phyloP scores from a whole-genome alignment of 2,888 invertebrate species.

The Lycophotia porphyrea region DNA sequence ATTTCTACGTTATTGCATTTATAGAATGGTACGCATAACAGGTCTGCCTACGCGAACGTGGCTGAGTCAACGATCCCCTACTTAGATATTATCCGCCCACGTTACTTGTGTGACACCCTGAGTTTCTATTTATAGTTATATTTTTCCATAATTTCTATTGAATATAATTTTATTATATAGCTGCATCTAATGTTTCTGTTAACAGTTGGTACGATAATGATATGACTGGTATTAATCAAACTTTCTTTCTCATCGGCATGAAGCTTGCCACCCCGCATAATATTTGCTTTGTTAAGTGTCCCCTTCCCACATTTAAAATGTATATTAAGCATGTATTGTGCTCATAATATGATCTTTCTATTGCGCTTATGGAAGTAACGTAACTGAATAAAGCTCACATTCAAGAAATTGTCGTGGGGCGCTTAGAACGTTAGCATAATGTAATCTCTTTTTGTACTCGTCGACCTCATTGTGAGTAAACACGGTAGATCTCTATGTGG shows the following conservation, averaged over 20 bases:
- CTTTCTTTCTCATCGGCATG: not conserved
- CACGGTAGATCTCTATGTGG: constrained; percentile 58
- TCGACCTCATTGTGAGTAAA: constrained; percentile 73
- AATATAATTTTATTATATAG: not conserved
- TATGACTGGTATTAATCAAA: not conserved
- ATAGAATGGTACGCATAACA: constrained; percentile 64
- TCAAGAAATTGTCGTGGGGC: constrained; percentile 49
- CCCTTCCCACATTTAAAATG: constrained; percentile 14
- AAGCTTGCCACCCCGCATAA: not conserved
- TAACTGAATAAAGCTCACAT: constrained; percentile 47
- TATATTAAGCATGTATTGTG: constrained; percentile 25
- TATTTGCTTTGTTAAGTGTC: constrained; percentile 19
- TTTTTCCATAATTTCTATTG: constrained; percentile 10
- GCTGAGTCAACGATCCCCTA: constrained; percentile 76
- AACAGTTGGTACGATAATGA: not conserved
- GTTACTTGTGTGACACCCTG: constrained; percentile 67
- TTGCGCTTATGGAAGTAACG: constrained; percentile 39
- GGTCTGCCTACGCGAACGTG: constrained; percentile 73
- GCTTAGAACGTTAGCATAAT: constrained; percentile 63
- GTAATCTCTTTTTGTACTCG: constrained; percentile 71
- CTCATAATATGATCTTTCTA: constrained; percentile 35
- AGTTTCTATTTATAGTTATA: constrained; percentile 61
- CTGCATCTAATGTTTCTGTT: not conserved
- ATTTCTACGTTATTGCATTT: constrained; percentile 62
- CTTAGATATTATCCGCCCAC: constrained; percentile 67